Evolutionary conservation across 30 jellyfish, hydroid and myxozoan genomes (phyloP).

Genomic region (Phacellophora camtschatica): DNA sequence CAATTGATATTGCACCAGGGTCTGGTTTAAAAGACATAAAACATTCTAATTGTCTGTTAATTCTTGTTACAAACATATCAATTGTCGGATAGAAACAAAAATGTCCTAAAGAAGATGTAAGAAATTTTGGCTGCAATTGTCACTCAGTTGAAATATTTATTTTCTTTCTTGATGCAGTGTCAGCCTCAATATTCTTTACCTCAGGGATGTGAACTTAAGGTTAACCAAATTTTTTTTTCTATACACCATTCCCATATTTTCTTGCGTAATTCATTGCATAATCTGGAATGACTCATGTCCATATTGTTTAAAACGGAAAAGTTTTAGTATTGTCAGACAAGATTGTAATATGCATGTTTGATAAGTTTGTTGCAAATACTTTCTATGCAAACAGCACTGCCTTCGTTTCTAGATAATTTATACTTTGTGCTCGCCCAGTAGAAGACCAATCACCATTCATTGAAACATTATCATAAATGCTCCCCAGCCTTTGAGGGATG

Average conservation of each 20-base stretch:
- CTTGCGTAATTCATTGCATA: neutral
- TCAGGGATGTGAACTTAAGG: slow-evolving; percentile 24
- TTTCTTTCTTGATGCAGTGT: neutral
- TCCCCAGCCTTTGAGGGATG: slow-evolving; percentile 16
- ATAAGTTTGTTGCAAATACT: neutral
- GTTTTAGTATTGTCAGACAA: slow-evolving; percentile 5
- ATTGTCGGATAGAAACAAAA: neutral
- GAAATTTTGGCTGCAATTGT: neutral
- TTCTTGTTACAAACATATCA: slow-evolving; percentile 27
- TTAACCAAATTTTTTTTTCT: neutral
- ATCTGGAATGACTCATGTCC: slow-evolving; percentile 6
- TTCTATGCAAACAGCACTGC: slow-evolving; percentile 1
- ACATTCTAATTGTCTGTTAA: neutral
- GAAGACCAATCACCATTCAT: neutral
- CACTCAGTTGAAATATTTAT: slow-evolving; percentile 8
- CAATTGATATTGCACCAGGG: slow-evolving; percentile 21
- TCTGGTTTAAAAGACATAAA: slow-evolving; percentile 22
- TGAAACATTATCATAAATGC: neutral
- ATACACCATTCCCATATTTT: slow-evolving; percentile 4
- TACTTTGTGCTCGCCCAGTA: neutral
- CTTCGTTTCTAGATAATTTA: slow-evolving; percentile 2
- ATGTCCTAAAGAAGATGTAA: neutral
- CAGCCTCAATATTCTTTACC: slow-evolving; percentile 12
- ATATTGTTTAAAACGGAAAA: neutral
- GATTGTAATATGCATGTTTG: neutral